Evolutionary conservation across 2,888 invertebrate genomes (phyloP).

Genomic region (Papilio demoleus): DNA sequence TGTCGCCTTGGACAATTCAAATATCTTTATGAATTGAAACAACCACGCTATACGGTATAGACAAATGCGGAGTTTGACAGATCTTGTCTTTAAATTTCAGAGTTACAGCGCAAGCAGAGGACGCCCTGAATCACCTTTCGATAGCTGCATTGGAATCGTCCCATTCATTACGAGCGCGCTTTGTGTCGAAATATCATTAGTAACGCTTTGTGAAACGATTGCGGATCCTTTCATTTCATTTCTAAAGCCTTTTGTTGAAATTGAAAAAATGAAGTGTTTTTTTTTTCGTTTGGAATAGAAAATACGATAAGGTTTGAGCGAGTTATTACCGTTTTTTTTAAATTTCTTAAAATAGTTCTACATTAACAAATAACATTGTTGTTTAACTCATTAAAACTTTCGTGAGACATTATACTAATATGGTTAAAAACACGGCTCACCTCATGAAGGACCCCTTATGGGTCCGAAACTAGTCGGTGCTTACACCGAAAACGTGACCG

Average conservation of each 20-base stretch:
- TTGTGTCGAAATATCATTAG: slow-evolving; percentile 32
- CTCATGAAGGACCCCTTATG: too few species aligned
- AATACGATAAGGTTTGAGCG: neutral
- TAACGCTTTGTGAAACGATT: slow-evolving; percentile 26
- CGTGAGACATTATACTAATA: too few species aligned
- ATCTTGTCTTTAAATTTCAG: neutral
- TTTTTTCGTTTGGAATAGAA: neutral
- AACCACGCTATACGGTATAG: neutral
- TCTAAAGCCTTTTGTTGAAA: slow-evolving; percentile 20
- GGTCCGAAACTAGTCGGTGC: too few species aligned
- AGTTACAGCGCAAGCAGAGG: neutral
- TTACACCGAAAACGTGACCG: too few species aligned
- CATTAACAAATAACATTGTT: too few species aligned
- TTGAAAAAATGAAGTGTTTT: slow-evolving; percentile 1
- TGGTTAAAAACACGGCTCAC: too few species aligned
- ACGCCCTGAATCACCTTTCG: slow-evolving; percentile 23
- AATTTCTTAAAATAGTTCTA: neutral
- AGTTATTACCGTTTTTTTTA: neutral
- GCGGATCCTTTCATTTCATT: slow-evolving; percentile 17
- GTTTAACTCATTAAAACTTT: too few species aligned
- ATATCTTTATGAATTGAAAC: too few species aligned
- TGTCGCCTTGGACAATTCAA: too few species aligned
- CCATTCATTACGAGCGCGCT: slow-evolving; percentile 22
- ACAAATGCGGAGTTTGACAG: neutral
- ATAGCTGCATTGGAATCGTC: slow-evolving; percentile 16